These are phyloP conservation scores for Synanthedon myopaeformis DNA, from an alignment of 2,888 invertebrate genomes.

Conservation along the genomic window DNA sequence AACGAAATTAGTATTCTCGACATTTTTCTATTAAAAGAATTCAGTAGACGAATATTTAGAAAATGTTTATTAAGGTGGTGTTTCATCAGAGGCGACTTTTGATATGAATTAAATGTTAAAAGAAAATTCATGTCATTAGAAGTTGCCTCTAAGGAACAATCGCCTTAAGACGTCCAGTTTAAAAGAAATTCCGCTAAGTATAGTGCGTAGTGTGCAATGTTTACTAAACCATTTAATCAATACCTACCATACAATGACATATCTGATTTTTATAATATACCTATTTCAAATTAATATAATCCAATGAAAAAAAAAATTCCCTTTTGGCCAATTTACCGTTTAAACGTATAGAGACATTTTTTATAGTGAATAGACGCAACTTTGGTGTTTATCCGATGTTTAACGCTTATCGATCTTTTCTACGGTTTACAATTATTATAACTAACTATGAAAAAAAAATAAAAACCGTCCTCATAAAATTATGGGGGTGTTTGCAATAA, in stretches of 20 bases:
- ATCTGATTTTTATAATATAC: slow-evolving; percentile 57
- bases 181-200: slow-evolving; percentile 37
- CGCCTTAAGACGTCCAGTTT: slow-evolving; percentile 17
- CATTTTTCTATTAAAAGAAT: slow-evolving; percentile 34
- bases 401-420: not conserved
- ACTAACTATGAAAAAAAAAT: too few relatives aligned
- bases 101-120: too few relatives aligned
- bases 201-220: slow-evolving; percentile 60
- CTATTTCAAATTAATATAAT: slow-evolving; percentile 27
- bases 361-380: slow-evolving; percentile 20
- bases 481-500: not conserved
- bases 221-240: slow-evolving; percentile 41
- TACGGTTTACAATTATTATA: not conserved
- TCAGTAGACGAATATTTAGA: slow-evolving; percentile 35
- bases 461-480: too few relatives aligned
- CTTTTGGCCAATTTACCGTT: slow-evolving; percentile 27
- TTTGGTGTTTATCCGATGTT: slow-evolving; percentile 12
- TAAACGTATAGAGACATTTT: slow-evolving; percentile 20
- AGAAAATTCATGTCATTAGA: too few relatives aligned
- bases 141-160: too few relatives aligned
- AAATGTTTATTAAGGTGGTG: slow-evolving; percentile 7
- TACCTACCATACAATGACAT: slow-evolving; percentile 54
- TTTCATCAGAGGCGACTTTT: too few relatives aligned
- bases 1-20: slow-evolving; percentile 50
- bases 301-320: slow-evolving; percentile 21